A percentile compares a stretch with the other conserved stretches of the same genome.
These are phyloP conservation scores for Alces alces DNA, from an alignment of 2,113 vertebrate species.

Conservation along the genomic window DNA sequence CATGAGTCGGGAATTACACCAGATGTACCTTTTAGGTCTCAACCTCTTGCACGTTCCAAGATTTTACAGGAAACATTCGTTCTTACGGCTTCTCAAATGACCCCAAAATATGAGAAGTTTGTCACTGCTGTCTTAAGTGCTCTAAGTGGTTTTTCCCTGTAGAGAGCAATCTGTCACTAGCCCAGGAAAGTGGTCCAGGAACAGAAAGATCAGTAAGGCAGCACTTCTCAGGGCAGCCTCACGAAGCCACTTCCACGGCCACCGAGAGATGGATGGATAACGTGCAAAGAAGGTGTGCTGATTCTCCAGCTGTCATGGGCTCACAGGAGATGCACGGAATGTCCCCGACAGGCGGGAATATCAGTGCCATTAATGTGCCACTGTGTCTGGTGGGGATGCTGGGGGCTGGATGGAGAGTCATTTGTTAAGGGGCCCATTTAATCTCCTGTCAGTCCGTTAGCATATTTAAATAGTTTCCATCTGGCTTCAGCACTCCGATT, in stretches of 20 bases:
- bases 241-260: not conserved
- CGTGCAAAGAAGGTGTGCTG: constrained; percentile 10
- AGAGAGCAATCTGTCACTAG: not conserved
- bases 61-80: not conserved
- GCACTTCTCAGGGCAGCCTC: constrained; percentile 16
- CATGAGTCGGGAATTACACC: not conserved
- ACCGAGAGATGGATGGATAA: not conserved
- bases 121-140: not conserved
- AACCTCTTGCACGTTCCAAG: not conserved
- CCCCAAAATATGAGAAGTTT: not conserved
- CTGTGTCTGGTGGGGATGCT: not conserved
- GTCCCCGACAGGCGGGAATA: constrained; percentile 44
- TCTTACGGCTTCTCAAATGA: not conserved
- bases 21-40: not conserved
- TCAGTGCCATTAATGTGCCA: constrained; percentile 44
- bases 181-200: not conserved
- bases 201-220: not conserved
- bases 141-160: not conserved
- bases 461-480: constrained; percentile 76
- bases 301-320: not conserved
- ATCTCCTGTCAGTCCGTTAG: constrained; percentile 58
- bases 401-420: constrained; percentile 57
- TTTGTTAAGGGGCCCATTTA: constrained; percentile 59
- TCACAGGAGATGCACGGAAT: not conserved
- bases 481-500: constrained; percentile 69